Evolutionary conservation across 2,113 vertebrate genomes (phyloP), one percentile per base, ranked within the genome.

Genomic region (Xiphias gladius): DNA sequence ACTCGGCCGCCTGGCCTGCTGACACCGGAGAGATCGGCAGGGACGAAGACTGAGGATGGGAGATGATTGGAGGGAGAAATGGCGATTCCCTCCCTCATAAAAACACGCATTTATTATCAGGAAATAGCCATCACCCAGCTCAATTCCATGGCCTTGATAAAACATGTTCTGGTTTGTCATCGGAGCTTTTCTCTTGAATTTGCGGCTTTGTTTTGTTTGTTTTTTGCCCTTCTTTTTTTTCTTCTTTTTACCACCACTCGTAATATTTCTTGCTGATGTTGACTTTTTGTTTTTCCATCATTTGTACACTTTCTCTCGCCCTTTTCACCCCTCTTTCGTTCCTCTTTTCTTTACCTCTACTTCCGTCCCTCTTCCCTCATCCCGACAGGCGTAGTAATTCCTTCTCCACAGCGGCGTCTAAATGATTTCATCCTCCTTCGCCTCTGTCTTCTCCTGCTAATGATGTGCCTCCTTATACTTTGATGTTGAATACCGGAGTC

Each of bases 391-490:
- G 55, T 88, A 87, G 92, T 91, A 89, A 92, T 92, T 92, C 90
- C 88, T 74, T 62, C 88, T 86, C 74, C 67, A 7, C 79, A n/a
- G 88, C 66, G 37, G 80, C 80, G 83, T 91, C 89, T 91, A 91
- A 94, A 91, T 87, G 91, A 89, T 93, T 93, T 90, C 91, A 83
- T 88, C 91, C 91, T 82, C 70, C 79, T 71, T 86, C 41, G 66
- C 91, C 86, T 86, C 87, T 79, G 77, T 93, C 80, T 92, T 87
- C 86, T 79, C 75, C 83, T 58, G 77, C 87, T 95, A 93, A 95
- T 92, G 92, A 93, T 93, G 90, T 67, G 79, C 86, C 80, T 79
- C 81, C 46, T 86, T 92, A 48, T 5, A 35, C 93, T 95, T 95
- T 95, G 93, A 94, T 94, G 92, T 92, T 16, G 85, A 92, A 80